These are phyloP conservation scores for Podarcis lilfordi DNA, from an alignment of 2,797 vertebrate species.

Conservation along the genomic window DNA sequence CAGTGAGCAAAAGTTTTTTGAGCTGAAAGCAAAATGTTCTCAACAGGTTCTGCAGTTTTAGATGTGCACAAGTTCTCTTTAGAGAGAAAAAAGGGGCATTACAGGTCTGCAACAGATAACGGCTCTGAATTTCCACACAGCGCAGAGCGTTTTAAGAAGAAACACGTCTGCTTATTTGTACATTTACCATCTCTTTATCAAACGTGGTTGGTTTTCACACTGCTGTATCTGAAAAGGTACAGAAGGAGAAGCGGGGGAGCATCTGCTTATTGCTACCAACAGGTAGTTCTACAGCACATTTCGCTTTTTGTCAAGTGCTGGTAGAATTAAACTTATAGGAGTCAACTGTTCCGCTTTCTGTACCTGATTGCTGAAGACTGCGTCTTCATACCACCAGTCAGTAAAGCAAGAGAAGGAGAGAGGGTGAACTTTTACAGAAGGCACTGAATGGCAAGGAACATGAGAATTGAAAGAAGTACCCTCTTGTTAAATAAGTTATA, in stretches of 20 bases:
- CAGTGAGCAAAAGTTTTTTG: not conserved
- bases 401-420: conserved; percentile 45
- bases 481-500: too few relatives aligned
- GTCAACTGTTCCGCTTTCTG: conserved; percentile 7
- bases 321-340: not conserved
- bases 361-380: conserved; percentile 36
- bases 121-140: not conserved
- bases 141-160: conserved; percentile 19
- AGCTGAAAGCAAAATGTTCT: not conserved
- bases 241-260: conserved; percentile 30
- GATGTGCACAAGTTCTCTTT: accelerated
- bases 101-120: not conserved
- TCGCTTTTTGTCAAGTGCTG: conserved; percentile 16
- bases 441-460: conserved; percentile 29
- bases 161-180: conserved; percentile 22
- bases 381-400: conserved; percentile 41
- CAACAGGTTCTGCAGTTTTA: not conserved
- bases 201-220: conserved; percentile 52
- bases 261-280: not conserved
- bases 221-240: not conserved
- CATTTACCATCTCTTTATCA: conserved; percentile 17
- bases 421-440: conserved; percentile 45
- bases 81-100: accelerated
- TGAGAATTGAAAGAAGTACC: too few relatives aligned
- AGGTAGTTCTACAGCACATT: not conserved